Evolutionary conservation across 2,113 vertebrate genomes (phyloP).

Genomic region (Microtus pennsylvanicus): DNA sequence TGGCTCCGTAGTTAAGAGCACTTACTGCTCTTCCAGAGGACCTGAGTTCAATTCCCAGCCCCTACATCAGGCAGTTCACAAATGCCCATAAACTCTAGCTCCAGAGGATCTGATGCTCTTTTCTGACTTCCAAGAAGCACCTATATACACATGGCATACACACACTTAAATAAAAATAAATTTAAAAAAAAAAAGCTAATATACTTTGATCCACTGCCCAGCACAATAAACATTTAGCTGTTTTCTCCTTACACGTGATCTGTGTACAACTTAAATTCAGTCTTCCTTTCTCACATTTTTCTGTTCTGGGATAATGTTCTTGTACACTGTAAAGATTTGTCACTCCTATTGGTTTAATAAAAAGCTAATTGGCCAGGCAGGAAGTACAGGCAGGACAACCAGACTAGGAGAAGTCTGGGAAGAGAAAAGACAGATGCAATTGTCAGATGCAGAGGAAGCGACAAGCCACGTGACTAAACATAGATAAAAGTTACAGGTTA

Average conservation of each 20-base stretch:
- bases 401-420: too few species aligned
- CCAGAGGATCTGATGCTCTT: background rate
- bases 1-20: background rate
- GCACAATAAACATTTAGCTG: background rate
- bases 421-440: too few species aligned
- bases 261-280: conserved; percentile 5
- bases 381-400: too few species aligned
- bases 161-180: conserved; percentile 1
- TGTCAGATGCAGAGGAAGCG: too few species aligned
- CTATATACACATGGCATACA: background rate
- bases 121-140: background rate
- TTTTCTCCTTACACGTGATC: conserved; percentile 38
- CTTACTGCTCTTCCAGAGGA: background rate
- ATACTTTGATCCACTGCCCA: background rate
- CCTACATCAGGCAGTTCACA: background rate
- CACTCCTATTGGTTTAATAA: too few species aligned
- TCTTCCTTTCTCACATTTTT: background rate
- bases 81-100: background rate
- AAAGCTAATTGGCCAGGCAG: too few species aligned
- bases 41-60: background rate
- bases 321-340: too few species aligned
- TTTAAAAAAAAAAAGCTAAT: background rate
- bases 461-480: too few species aligned
- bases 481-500: too few species aligned
- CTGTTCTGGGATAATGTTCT: too few species aligned